These are phyloP conservation scores for Bedellia somnulentella DNA, from an alignment of 2,888 invertebrate species.

Conservation along the genomic window DNA sequence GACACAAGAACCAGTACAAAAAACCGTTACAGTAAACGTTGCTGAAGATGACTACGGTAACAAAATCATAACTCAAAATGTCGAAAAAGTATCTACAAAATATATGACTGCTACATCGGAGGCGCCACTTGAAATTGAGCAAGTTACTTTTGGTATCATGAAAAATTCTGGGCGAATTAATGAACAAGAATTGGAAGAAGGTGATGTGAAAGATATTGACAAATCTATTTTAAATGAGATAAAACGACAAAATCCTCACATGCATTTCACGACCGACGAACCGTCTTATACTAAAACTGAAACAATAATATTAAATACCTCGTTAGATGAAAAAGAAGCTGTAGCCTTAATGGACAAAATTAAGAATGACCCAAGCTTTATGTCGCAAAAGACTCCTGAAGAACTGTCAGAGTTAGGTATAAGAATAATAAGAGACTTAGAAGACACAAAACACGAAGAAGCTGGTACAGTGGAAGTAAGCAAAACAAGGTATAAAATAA, in stretches of 20 bases:
- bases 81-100: conserved; percentile 44
- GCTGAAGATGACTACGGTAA: conserved; percentile 53
- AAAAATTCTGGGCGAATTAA: conserved; percentile 35
- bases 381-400: conserved; percentile 45
- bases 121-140: conserved; percentile 50
- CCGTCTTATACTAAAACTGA: conserved; percentile 50
- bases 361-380: conserved; percentile 47
- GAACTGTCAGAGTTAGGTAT: conserved; percentile 45
- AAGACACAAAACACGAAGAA: conserved; percentile 31
- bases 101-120: conserved; percentile 39
- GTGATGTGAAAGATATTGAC: conserved; percentile 42
- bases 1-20: conserved; percentile 51
- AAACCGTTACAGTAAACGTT: conserved; percentile 51
- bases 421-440: conserved; percentile 38
- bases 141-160: conserved; percentile 45
- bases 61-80: conserved; percentile 49
- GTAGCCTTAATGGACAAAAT: conserved; percentile 46
- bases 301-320: conserved; percentile 55
- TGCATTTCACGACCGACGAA: conserved; percentile 46
- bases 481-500: conserved; percentile 46
- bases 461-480: conserved; percentile 33
- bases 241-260: conserved; percentile 44
- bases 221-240: conserved; percentile 43
- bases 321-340: conserved; percentile 47
- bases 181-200: conserved; percentile 41